Conservation (phyloP, 2,888 invertebrate species). For the Limnephilus lunatus region DNA sequence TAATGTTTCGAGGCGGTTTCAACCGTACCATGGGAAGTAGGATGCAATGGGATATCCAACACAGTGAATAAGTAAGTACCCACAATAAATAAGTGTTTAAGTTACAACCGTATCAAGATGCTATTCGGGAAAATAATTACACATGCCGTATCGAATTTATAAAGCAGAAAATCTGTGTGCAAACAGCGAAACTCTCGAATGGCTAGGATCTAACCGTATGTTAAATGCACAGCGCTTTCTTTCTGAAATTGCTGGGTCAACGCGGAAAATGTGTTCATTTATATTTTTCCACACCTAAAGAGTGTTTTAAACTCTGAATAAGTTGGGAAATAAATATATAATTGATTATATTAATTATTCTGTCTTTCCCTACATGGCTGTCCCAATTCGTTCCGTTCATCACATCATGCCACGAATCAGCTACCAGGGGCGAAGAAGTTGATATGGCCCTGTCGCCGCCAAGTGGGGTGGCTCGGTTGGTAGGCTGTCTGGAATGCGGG, state of each 20-base stretch:
- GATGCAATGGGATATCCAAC: neutral
- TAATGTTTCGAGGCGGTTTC: neutral
- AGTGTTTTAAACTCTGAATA: no score
- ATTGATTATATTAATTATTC: no score
- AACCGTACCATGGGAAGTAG: neutral
- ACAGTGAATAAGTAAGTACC: neutral
- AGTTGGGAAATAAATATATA: no score
- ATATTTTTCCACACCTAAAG: no score
- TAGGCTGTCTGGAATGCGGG: neutral
- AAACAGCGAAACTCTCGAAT: no score
- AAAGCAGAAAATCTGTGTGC: no score
- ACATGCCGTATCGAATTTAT: no score
- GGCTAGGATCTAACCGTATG: no score
- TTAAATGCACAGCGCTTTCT: no score
- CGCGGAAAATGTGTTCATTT: no score
- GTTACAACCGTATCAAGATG: neutral
- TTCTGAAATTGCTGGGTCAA: no score
- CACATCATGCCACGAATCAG: neutral
- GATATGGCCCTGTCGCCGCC: neutral
- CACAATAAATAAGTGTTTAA: neutral
- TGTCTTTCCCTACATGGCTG: neutral
- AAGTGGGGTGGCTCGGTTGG: constrained; percentile 2
- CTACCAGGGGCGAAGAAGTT: neutral
- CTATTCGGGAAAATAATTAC: neutral
- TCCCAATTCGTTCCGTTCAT: neutral